Conservation (phyloP, 1,140 invertebrate genomes). For the Ostrea denselamellosa region DNA sequence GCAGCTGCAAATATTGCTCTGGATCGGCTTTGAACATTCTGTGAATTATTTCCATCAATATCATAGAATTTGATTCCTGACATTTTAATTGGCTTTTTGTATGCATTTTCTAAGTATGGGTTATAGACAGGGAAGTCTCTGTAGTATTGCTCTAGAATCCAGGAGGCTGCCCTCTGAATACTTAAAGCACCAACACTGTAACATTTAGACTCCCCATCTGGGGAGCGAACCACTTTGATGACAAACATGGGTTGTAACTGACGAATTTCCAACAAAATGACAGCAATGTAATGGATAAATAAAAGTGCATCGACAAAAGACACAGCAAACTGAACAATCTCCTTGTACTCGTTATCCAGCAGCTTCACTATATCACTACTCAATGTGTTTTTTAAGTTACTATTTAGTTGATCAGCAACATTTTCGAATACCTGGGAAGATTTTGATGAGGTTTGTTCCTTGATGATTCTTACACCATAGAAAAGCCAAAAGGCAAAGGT, state of each 20-base stretch:
- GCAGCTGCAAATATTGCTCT: conserved; percentile 83
- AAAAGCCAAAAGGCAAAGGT: conserved; percentile 98
- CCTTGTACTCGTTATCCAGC: conserved; percentile 73
- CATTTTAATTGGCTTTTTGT: conserved; percentile 69
- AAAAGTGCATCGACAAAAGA: conserved; percentile 94
- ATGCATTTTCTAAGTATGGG: conserved; percentile 86
- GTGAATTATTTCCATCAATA: conserved; percentile 86
- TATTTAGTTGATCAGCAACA: neutral
- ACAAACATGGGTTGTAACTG: conserved; percentile 94
- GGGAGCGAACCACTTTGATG: conserved; percentile 93
- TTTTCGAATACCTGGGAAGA: neutral
- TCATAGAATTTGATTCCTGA: conserved; percentile 97
- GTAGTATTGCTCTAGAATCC: conserved; percentile 96
- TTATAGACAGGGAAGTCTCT: conserved; percentile 98
- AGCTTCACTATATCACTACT: neutral
- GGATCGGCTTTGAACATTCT: conserved; percentile 74
- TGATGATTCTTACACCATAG: conserved; percentile 89
- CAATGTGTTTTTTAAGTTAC: no score
- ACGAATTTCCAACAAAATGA: conserved; percentile 94
- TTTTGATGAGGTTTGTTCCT: conserved; percentile 58
- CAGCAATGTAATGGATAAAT: conserved; percentile 96
- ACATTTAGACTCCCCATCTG: conserved; percentile 88
- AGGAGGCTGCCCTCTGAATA: conserved; percentile 96
- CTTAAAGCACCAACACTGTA: conserved; percentile 93
- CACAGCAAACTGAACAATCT: conserved; percentile 92